Evolutionary conservation across 2,888 invertebrate species (phyloP), one percentile per base, ranked within the genome.

Genomic region (Andrena trimmerana): DNA sequence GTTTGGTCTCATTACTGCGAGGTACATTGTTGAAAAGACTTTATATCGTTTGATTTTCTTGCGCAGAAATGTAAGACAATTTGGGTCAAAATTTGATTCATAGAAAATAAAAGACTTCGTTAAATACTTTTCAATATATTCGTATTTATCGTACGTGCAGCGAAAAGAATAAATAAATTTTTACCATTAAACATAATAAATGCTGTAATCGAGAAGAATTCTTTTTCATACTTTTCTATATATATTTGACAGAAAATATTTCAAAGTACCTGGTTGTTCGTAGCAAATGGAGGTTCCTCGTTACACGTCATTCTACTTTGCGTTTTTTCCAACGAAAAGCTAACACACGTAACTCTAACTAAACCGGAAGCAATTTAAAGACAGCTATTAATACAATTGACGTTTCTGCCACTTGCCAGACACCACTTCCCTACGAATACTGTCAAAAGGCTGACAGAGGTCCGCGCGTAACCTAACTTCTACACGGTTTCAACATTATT

Each of bases 401-500:
- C 24, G 33, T 8, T 33, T 52, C 24, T 57, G 8, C 7, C 1
- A 27, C 16, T 31, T 48, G 16, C n/a, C 13, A 24, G 0, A 27
- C 20, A 27, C 27, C 33, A 24, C 5, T 36, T 54, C 31, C 33
- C 68, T 16, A 10, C 24, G 20, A 2, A n/a, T n/a, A 24, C 36
- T n/a, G 36, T 6, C 7, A 36, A 20, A 36, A 24, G 6, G 31
- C 1, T 42, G 42, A 54, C 50, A 59, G 62, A 52, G 60, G 62
- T 13, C 36, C 24, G 13, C 52, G 2, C 36, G 71, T 75, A 80
- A 82, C 82, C 80, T 71, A 71, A 62, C 82, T 75, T 82, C 75
- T 75, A 80, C 75, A 29, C 42, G 29, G 71, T 75, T 20, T 20
- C 72, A 60, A 50, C 31, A 72, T 81, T 87, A 85, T 86, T 81